Base-by-base conservation (phyloP, 2,888 invertebrate species). In the Slavum lentiscoides region DNA sequence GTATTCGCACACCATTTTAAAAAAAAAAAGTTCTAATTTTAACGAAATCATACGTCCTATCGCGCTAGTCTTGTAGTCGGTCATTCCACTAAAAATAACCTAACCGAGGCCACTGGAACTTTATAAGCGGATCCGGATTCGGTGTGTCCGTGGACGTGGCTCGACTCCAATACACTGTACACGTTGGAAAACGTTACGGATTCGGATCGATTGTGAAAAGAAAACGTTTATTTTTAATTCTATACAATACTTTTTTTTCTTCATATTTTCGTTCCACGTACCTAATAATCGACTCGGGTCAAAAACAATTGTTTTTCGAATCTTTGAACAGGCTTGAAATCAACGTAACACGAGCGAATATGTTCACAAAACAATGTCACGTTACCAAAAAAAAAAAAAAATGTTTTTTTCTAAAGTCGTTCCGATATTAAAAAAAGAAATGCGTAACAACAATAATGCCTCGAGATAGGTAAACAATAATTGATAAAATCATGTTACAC, bases 61-160 rank as follows among this genome's bases (percentile, higher is more conserved):
- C 49, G 17, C 43, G 21, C 30, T 30, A 39, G 21, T 64, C 30
- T 53, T 4, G 39, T 30, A 30, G 80, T 58, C 64, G 64, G 72
- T 13, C 62, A 62, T 17, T 55, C 13, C 21, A 21, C 77, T 72
- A 80, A 80, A 80, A 80, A 80, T 80, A 80, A 58, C 30, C 80
- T 30, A 9, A 49, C 49, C 30, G 30, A 30, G 49, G 49, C 49
- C 49, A 43, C 70, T 80, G 80, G 70, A 80, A 64, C 55, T 80
- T 64, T 39, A 72, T 30, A 72, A 55, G 53, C 23, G 55, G 17
- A 72, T 23, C 30, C 30, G 30, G 64, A 66, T 72, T 64, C 55
- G 64, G 30, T 4, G 43, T 62, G 64, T 37, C 37, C 17, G 43
- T 55, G n/a, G n/a, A n/a, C 58, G 43, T 80, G 80, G 80, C 80